Percentiles rank a stretch among this genome's conserved stretches.
Conservation (phyloP, 1,140 invertebrate genomes). For the Colletes latitarsis region DNA sequence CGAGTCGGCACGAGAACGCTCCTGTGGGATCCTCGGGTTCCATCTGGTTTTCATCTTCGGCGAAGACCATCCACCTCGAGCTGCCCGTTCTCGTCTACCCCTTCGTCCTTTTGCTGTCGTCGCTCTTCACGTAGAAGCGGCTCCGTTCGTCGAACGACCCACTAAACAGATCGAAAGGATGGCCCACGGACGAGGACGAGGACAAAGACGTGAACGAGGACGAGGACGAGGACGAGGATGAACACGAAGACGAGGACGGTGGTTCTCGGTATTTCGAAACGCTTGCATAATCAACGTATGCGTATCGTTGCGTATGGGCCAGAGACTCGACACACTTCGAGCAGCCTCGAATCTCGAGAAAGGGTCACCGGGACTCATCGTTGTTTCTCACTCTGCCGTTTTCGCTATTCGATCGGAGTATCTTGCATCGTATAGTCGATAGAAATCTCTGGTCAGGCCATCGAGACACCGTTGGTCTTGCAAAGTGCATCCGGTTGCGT, state of each 20-base stretch:
- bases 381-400: too few relatives aligned
- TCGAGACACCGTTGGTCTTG: too few relatives aligned
- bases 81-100: constrained; percentile 63
- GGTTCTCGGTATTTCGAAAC: constrained; percentile 20
- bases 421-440: too few relatives aligned
- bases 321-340: neutral
- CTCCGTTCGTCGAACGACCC: constrained; percentile 1
- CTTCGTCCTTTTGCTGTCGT: constrained; percentile 51
- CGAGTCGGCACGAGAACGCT: constrained; percentile 73
- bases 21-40: constrained; percentile 69
- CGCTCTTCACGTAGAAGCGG: constrained; percentile 71
- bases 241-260: constrained; percentile 8
- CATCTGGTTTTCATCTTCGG: constrained; percentile 68
- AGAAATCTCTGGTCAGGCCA: too few relatives aligned
- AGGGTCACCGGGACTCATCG: too few relatives aligned
- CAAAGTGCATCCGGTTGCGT: too few relatives aligned
- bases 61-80: constrained; percentile 49
- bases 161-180: constrained; percentile 18
- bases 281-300: constrained; percentile 16
- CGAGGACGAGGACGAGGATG: constrained; percentile 10
- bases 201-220: constrained; percentile 18
- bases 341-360: too few relatives aligned
- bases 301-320: constrained; percentile 20
- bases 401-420: too few relatives aligned
- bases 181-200: constrained; percentile 26